These are phyloP conservation scores for Ibidorhyncha struthersii DNA, from an alignment of 2,113 vertebrate genomes.

Conservation along the genomic window DNA sequence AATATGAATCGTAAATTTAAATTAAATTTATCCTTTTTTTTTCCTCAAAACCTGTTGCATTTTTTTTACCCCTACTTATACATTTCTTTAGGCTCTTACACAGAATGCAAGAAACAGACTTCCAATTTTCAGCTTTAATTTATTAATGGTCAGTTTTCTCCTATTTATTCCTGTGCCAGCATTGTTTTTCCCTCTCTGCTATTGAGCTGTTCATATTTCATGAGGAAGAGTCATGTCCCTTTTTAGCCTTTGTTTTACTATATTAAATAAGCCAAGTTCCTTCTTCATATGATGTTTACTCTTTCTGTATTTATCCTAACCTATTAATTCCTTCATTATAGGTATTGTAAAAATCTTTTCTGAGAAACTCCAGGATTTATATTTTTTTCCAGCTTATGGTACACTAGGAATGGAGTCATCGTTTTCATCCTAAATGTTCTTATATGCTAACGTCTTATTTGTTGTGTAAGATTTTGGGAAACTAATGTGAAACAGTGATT, in stretches of 20 bases:
- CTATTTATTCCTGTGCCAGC: constrained; percentile 16
- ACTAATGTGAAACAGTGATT: not conserved
- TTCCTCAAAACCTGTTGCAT: not conserved
- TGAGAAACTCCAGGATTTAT: not conserved
- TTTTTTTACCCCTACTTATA: not conserved
- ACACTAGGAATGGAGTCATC: not conserved
- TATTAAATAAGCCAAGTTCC: not conserved
- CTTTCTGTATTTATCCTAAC: not conserved
- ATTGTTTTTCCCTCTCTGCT: not conserved
- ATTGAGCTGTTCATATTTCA: not conserved
- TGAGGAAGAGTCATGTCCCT: not conserved
- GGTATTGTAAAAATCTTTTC: not conserved
- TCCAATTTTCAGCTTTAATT: not conserved
- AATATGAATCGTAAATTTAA: not conserved
- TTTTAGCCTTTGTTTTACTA: not conserved
- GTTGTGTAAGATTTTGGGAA: not conserved
- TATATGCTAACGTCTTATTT: not conserved
- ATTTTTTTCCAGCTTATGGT: not conserved
- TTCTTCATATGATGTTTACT: not conserved
- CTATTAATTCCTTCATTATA: not conserved
- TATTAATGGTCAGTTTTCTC: constrained; percentile 8
- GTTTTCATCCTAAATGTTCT: not conserved
- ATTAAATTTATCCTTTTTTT: not conserved
- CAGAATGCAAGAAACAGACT: not conserved
- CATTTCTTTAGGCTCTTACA: not conserved